phyloP scores from a whole-genome alignment of 1,140 invertebrate genomes.

The Drepana arcuata region DNA sequence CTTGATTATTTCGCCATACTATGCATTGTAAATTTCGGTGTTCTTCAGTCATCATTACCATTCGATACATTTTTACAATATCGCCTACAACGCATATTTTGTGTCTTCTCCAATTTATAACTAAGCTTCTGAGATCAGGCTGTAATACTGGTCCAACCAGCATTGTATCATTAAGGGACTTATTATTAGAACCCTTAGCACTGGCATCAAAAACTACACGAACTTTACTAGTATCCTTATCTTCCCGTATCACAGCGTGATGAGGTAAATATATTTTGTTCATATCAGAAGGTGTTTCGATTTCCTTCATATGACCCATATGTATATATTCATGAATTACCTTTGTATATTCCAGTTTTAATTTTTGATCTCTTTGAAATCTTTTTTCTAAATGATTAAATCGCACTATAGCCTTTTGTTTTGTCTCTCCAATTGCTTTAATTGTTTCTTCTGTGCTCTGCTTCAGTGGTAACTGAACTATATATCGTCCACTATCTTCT shows the following conservation, averaged over 20 bases:
- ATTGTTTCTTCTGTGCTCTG: slow-evolving; percentile 4
- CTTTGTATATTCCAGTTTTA: slow-evolving; percentile 7
- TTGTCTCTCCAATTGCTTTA: slow-evolving; percentile 6
- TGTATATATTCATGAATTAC: slow-evolving; percentile 15
- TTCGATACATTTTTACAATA: slow-evolving; percentile 9
- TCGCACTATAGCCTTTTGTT: slow-evolving; percentile 8
- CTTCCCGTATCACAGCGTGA: slow-evolving; percentile 1
- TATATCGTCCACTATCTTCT: slow-evolving; percentile 9
- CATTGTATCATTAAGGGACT: slow-evolving; percentile 3
- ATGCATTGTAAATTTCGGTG: slow-evolving; percentile 2
- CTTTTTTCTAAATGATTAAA: slow-evolving; percentile 4
- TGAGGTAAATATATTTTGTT: slow-evolving; percentile 7
- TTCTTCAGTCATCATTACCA: background rate
- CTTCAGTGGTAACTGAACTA: slow-evolving; percentile 14
- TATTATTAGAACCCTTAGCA: background rate
- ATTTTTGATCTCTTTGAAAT: slow-evolving; percentile 4
- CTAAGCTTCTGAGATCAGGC: slow-evolving; percentile 2
- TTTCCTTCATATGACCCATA: slow-evolving; percentile 12
- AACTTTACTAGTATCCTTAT: slow-evolving; percentile 2
- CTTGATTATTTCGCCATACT: background rate
- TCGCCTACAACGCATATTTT: slow-evolving; percentile 4
- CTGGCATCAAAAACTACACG: slow-evolving; percentile 5
- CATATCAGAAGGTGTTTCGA: background rate
- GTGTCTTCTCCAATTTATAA: slow-evolving; percentile 10
- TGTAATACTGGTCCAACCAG: slow-evolving; percentile 5